Percentiles rank a stretch among this genome's conserved stretches.
Evolutionary conservation across 23 tunicate genomes (phyloP).

Genomic region (Oikopleura vanhoeffeni): DNA sequence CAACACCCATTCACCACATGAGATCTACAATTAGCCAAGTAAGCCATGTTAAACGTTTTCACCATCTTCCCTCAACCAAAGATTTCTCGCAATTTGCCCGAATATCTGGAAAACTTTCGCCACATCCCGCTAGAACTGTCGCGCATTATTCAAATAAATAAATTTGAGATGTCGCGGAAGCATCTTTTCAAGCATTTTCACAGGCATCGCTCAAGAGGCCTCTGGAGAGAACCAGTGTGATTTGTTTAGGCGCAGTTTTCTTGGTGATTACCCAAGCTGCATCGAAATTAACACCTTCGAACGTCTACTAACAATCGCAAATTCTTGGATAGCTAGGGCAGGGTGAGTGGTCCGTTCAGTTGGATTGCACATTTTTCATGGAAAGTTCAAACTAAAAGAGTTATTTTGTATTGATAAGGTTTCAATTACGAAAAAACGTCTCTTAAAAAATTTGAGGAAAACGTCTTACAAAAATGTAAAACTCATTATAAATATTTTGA

Average conservation of each 20-base stretch:
- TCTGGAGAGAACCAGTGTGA: slow-evolving; percentile 92
- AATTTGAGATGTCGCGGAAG: slow-evolving; percentile 78
- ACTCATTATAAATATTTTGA: no score
- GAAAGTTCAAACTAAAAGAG: neutral
- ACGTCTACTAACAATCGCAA: slow-evolving; percentile 62
- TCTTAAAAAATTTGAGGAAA: no score
- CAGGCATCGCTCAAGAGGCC: slow-evolving; percentile 87
- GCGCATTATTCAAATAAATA: slow-evolving; percentile 63
- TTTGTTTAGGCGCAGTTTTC: slow-evolving; percentile 83
- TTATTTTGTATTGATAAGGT: no score
- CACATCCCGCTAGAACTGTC: slow-evolving; percentile 49
- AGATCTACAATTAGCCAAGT: slow-evolving; percentile 76
- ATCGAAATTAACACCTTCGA: slow-evolving; percentile 65
- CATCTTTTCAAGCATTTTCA: slow-evolving; percentile 64
- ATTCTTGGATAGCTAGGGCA: slow-evolving; percentile 78
- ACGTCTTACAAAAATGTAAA: no score
- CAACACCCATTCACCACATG: no score
- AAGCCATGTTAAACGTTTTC: slow-evolving; percentile 92
- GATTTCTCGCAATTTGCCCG: slow-evolving; percentile 59
- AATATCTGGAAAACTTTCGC: no score
- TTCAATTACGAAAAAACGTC: no score
- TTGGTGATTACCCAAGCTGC: slow-evolving; percentile 50
- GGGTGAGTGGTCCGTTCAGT: slow-evolving; percentile 92
- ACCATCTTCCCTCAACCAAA: slow-evolving; percentile 69
- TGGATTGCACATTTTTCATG: slow-evolving; percentile 54